These are phyloP conservation scores for Siniperca chuatsi DNA, from an alignment of 2,113 vertebrate genomes.

Conservation along the genomic window DNA sequence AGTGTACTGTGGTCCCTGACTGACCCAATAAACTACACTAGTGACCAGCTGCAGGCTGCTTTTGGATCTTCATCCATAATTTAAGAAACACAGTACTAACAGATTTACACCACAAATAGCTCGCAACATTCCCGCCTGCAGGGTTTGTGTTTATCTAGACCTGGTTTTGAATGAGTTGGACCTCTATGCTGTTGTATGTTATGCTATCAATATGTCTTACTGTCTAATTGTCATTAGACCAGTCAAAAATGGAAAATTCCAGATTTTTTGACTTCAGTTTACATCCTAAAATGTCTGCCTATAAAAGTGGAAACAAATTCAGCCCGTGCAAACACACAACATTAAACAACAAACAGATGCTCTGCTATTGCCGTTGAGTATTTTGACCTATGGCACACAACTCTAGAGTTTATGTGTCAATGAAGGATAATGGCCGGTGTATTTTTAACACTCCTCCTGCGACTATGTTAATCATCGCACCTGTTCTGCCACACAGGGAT, in stretches of 20 bases:
- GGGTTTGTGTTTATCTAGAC: neutral
- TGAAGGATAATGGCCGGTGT: slow-evolving; percentile 17
- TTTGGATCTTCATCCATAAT: neutral
- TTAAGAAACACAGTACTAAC: slow-evolving; percentile 3
- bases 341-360: neutral
- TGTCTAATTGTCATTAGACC: neutral
- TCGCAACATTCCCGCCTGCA: neutral
- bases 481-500: neutral
- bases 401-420: slow-evolving; percentile 8
- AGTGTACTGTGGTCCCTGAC: neutral
- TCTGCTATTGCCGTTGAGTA: neutral
- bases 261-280: neutral
- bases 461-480: neutral
- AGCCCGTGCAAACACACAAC: neutral
- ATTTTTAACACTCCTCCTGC: slow-evolving; percentile 8
- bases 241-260: neutral
- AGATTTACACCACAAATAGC: neutral
- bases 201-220: neutral
- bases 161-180: neutral
- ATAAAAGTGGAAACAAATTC: neutral
- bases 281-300: neutral
- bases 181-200: neutral
- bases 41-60: slow-evolving; percentile 9
- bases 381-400: neutral
- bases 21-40: slow-evolving; percentile 12